These are phyloP conservation scores for Anhinga anhinga DNA, from an alignment of 2,113 vertebrate species.

Conservation along the genomic window DNA sequence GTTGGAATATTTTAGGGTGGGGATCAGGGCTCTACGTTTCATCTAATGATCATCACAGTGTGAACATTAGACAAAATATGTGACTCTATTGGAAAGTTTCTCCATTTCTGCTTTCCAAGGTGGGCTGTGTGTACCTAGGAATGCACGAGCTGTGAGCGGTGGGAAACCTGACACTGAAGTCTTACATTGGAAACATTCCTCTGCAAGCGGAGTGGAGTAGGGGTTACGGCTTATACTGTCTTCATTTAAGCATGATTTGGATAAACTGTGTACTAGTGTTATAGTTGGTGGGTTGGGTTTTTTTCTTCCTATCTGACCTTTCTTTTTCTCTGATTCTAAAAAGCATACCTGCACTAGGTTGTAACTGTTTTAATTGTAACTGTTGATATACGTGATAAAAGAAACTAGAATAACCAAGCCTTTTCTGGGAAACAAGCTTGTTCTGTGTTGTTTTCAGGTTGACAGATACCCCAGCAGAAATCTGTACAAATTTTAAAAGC, in stretches of 20 bases:
- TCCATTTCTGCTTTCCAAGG: neutral
- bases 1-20: neutral
- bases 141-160: neutral
- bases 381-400: neutral
- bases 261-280: neutral
- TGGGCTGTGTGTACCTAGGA: neutral
- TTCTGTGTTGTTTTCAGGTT: neutral
- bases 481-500: neutral
- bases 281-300: rapidly evolving
- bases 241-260: neutral
- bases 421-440: neutral
- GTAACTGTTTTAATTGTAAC: neutral
- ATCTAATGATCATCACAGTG: neutral
- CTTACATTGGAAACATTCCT: neutral
- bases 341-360: neutral
- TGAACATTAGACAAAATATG: neutral
- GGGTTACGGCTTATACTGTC: neutral
- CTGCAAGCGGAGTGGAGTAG: neutral
- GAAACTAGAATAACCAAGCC: neutral
- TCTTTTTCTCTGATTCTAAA: neutral
- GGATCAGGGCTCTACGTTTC: neutral
- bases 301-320: neutral
- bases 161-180: slow-evolving; percentile 14
- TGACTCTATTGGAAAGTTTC: neutral
- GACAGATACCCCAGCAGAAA: neutral